Evolutionary conservation across 2,113 vertebrate species (phyloP), one percentile per base, ranked within the genome.

Genomic region (Rynchops niger): DNA sequence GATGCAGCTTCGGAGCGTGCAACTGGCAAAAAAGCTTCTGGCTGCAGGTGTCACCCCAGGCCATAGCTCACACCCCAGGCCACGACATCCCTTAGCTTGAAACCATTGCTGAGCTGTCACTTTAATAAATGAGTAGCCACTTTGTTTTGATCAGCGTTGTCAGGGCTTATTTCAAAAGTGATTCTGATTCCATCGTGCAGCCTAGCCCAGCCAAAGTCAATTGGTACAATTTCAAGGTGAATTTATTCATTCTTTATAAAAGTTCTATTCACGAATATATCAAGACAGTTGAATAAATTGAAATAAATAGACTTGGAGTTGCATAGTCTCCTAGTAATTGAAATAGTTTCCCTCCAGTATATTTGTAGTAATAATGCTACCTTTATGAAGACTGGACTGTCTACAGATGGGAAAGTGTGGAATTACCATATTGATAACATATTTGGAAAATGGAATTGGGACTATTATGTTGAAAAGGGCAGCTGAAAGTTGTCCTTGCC

Each of bases 231-330:
- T 98, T 98, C 98, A 98, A 98, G 98, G 98, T 99, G 98, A 99
- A 98, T 98, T 98, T 98, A 98, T 98, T 98, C 97, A 97, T 98
- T 98, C 98, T 98, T 98, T 98, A 93, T 98, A 97, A 98, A 96
- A 98, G 97, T 98, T 98, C 97, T 97, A 92, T 97, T 95, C 96
- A 49, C 27, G 96, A 97, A 98, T 98, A 97, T 98, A 98, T 98
- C 97, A 97, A 98, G 98, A 98, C 98, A 98, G 98, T 98, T 97
- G 98, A 98, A 98, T 98, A 98, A 98, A 98, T 98, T 98, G 98
- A 98, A 98, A 98, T 98, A 98, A 98, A 98, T 98, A 98, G 97
- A 98, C 97, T 98, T 98, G 96, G 98, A 98, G 98, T 98, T 98
- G 97, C 97, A 98, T 95, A 97, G 98, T 97, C 97, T 98, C 85